A percentile compares a stretch with the other conserved stretches of the same genome.
Evolutionary conservation across 2,797 vertebrate genomes (phyloP).

Genomic region (Kryptolebias ocellatus): DNA sequence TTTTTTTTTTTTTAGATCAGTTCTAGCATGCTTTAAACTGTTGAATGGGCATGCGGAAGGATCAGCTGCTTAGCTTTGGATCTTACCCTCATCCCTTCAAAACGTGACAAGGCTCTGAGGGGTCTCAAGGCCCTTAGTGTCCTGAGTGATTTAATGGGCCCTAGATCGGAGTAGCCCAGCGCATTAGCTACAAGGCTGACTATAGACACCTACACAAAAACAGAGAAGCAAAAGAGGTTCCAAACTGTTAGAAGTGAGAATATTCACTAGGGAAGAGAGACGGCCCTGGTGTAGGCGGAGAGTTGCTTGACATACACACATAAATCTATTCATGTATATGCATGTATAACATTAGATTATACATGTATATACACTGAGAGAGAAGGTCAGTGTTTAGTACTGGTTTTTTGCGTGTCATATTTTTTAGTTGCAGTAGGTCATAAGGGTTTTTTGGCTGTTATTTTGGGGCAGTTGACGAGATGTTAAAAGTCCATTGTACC

Average conservation of each 20-base stretch:
- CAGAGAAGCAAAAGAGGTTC: constrained; percentile 96
- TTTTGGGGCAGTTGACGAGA: constrained; percentile 76
- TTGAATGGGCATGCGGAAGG: constrained; percentile 99
- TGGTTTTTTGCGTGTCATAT: constrained; percentile 78
- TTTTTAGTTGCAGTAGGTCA: constrained; percentile 75
- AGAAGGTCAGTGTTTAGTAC: constrained; percentile 84
- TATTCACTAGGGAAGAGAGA: constrained; percentile 84
- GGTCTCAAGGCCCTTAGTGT: constrained; percentile 99
- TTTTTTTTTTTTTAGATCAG: constrained; percentile 84
- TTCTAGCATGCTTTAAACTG: constrained; percentile 99
- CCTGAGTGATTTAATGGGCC: constrained; percentile 99
- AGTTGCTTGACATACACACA: constrained; percentile 85
- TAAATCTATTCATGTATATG: constrained; percentile 84
- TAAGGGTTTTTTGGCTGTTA: constrained; percentile 78
- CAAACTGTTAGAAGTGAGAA: constrained; percentile 97
- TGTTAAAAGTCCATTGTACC: constrained; percentile 90
- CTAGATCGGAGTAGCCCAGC: constrained; percentile 99
- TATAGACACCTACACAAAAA: constrained; percentile 99
- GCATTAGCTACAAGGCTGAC: constrained; percentile 99
- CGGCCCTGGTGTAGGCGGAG: constrained; percentile 90
- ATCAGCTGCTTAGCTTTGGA: constrained; percentile 86
- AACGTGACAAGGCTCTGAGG: constrained; percentile 99
- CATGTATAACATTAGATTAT: constrained; percentile 86
- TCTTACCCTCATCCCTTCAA: constrained; percentile 99
- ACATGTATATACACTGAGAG: constrained; percentile 86